These are phyloP conservation scores for Pantala flavescens DNA, from an alignment of 1,140 invertebrate genomes.

Conservation along the genomic window DNA sequence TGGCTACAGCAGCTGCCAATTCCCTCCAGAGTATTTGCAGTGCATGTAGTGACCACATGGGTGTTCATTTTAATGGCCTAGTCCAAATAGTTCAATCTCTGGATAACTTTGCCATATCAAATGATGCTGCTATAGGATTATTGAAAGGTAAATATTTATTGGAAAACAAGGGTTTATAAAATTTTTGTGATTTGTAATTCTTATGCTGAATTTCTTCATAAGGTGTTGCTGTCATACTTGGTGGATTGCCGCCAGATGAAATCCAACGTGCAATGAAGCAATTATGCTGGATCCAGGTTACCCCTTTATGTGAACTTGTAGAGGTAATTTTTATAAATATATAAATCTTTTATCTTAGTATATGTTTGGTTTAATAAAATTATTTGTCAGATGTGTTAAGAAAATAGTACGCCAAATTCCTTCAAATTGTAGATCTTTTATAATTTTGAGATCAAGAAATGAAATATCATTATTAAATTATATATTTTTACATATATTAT, in stretches of 20 bases:
- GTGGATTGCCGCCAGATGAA: slow-evolving; percentile 46
- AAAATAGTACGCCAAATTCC: too few species aligned
- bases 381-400: too few species aligned
- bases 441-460: too few species aligned
- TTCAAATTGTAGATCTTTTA: too few species aligned
- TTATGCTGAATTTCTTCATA: slow-evolving; percentile 22
- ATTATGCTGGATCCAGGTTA: slow-evolving; percentile 66
- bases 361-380: background rate
- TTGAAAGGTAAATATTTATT: slow-evolving; percentile 54
- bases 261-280: slow-evolving; percentile 63
- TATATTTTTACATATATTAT: too few species aligned
- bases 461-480: too few species aligned
- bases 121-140: slow-evolving; percentile 69
- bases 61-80: slow-evolving; percentile 66
- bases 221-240: slow-evolving; percentile 56
- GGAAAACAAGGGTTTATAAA: background rate
- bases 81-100: slow-evolving; percentile 67
- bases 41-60: slow-evolving; percentile 69
- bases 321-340: slow-evolving; percentile 32
- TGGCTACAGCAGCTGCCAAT: slow-evolving; percentile 65
- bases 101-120: slow-evolving; percentile 67
- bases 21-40: slow-evolving; percentile 65
- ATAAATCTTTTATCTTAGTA: background rate
- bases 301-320: slow-evolving; percentile 49
- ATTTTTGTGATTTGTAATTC: background rate